Evolutionary conservation across 2,888 invertebrate genomes (phyloP), one percentile per base, ranked within the genome.

Genomic region (Shargacucullia verbasci): DNA sequence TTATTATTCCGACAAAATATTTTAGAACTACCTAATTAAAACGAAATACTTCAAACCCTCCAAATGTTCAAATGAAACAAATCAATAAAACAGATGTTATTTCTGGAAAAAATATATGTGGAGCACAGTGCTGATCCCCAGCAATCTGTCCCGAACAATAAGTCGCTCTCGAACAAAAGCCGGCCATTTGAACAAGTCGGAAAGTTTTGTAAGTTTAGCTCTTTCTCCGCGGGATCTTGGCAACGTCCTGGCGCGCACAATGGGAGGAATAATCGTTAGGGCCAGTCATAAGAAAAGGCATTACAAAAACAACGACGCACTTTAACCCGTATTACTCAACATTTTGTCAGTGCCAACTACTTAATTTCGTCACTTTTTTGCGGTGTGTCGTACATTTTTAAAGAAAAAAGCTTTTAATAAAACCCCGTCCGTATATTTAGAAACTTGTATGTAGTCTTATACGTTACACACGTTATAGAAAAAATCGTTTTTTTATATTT

Each of bases 61-160:
- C n/a, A n/a, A n/a, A 25, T 7, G 15, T 44, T 14, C 8, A 27
- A 48, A 33, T 9, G 33, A 68, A 20, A 20, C 20, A 20, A 20
- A 20, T 4, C 20, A 61, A 38, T 14, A 54, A 52, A 52, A 33
- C 34, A 48, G 45, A 33, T 57, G 61, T 61, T 79, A 76, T 84
- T 80, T 79, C 82, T 73, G 78, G 71, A 80, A 87, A 83, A 29
- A 41, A 47, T 84, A 85, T 79, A 84, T 84, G 78, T 82, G 82
- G 74, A 80, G 75, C 85, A 80, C 85, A 76, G 78, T 77, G 87
- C 86, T 89, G 91, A 91, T 92, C 92, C 91, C 83, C 81, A 78
- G 87, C 93, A 92, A 94, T 93, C 93, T 93, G 92, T 92, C 91
- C 88, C 87, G 90, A 92, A 94, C 93, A 94, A 93, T 93, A 94